Conservation (phyloP, 2,797 vertebrate species). For the Poecilia wingei region DNA sequence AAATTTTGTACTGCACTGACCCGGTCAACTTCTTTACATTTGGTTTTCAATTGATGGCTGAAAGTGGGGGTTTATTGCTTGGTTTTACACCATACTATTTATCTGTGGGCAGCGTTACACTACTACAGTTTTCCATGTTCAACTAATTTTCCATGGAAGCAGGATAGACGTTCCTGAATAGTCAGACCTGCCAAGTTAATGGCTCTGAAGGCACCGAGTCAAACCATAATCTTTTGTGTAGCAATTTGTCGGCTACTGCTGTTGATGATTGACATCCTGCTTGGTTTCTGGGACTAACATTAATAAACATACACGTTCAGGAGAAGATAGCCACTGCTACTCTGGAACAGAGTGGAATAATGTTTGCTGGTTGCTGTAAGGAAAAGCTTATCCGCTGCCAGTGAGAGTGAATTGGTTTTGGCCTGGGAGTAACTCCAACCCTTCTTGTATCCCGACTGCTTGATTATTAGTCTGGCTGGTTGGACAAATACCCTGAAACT, state of each 20-base stretch:
- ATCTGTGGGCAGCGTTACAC: slow-evolving; percentile 39
- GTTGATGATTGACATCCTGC: slow-evolving; percentile 64
- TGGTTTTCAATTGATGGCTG: slow-evolving; percentile 44
- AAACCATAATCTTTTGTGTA: slow-evolving; percentile 61
- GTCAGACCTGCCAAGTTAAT: slow-evolving; percentile 47
- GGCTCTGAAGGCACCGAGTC: slow-evolving; percentile 39
- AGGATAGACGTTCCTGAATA: slow-evolving; percentile 19
- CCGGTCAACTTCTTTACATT: slow-evolving; percentile 60
- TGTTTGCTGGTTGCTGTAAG: slow-evolving; percentile 84
- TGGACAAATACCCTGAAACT: neutral
- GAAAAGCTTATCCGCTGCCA: slow-evolving; percentile 77
- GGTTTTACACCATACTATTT: slow-evolving; percentile 52
- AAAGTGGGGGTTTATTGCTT: slow-evolving; percentile 57
- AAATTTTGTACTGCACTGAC: slow-evolving; percentile 66
- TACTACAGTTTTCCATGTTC: slow-evolving; percentile 34
- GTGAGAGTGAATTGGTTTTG: slow-evolving; percentile 63
- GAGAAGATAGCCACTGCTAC: slow-evolving; percentile 32
- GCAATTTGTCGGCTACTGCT: slow-evolving; percentile 41
- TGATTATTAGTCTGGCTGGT: slow-evolving; percentile 15
- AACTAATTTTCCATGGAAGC: slow-evolving; percentile 25
- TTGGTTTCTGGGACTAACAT: slow-evolving; percentile 63
- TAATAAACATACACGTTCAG: slow-evolving; percentile 79
- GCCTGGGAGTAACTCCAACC: slow-evolving; percentile 64
- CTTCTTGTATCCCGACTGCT: neutral
- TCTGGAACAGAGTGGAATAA: slow-evolving; percentile 67